Percentiles rank a stretch among this genome's conserved stretches.
Evolutionary conservation across 1,140 invertebrate genomes (phyloP).

Genomic region (Pachypeltis micranthus): DNA sequence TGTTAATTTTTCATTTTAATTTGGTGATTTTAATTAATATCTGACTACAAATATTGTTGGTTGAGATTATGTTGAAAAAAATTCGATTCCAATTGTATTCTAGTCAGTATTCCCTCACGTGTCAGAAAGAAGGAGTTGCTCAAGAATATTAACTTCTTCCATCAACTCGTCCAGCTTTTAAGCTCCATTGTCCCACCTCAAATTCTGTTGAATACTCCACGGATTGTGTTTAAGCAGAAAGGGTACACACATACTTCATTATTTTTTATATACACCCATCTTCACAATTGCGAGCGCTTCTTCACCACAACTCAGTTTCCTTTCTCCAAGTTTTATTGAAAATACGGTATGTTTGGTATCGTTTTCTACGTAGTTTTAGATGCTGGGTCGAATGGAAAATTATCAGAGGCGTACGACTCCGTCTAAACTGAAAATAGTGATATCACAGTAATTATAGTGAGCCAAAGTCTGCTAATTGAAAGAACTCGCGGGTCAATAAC

Average conservation of each 20-base stretch:
- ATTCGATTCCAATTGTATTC: too few species aligned
- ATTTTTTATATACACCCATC: background rate
- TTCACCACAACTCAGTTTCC: background rate
- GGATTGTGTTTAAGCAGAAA: background rate
- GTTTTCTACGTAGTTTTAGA: background rate
- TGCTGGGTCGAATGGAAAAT: background rate
- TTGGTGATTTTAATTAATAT: background rate
- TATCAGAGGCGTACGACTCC: too few species aligned
- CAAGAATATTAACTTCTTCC: too few species aligned
- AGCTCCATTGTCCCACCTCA: background rate
- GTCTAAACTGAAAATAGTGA: too few species aligned
- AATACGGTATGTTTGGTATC: background rate
- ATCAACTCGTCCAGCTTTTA: background rate
- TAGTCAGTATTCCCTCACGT: too few species aligned
- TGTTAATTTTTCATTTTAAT: background rate
- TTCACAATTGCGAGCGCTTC: background rate
- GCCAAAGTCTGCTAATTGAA: too few species aligned
- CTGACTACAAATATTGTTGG: background rate
- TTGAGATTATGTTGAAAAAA: too few species aligned
- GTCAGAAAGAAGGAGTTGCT: too few species aligned
- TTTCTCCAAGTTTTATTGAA: background rate
- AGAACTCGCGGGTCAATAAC: too few species aligned
- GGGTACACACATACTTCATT: background rate
- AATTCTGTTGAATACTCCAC: background rate
- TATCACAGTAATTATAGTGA: too few species aligned